Percentiles rank a stretch among this genome's conserved stretches.
These are phyloP conservation scores for Nymphalis c-album DNA, from an alignment of 2,888 invertebrate species.

Conservation along the genomic window DNA sequence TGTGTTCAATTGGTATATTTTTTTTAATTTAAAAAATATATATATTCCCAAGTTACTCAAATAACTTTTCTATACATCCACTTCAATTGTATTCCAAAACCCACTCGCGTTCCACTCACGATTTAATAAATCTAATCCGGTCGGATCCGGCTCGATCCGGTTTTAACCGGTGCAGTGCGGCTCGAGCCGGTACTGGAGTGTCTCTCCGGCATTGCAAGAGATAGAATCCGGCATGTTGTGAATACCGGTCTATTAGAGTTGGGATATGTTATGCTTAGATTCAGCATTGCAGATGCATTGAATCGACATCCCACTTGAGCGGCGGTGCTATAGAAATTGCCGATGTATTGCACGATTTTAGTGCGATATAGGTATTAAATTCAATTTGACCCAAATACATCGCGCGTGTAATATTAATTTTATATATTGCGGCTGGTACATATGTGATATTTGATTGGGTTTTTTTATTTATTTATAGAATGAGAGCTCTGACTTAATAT, in stretches of 20 bases:
- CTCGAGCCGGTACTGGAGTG: conserved; percentile 37
- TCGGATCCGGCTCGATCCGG: conserved; percentile 46
- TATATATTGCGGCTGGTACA: background rate
- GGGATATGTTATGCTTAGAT: conserved; percentile 45
- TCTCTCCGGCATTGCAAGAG: conserved; percentile 43
- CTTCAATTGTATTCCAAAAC: conserved; percentile 31
- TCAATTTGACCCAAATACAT: conserved; percentile 7
- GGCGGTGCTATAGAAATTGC: conserved; percentile 38
- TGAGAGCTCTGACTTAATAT: no score
- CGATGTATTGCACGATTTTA: conserved; percentile 30
- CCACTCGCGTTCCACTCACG: conserved; percentile 26
- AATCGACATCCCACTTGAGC: conserved; percentile 31
- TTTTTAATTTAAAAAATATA: background rate
- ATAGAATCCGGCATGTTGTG: conserved; percentile 49
- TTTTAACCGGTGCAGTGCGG: conserved; percentile 34
- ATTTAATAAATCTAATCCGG: conserved; percentile 48
- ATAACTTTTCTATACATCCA: conserved; percentile 7
- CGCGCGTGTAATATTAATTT: background rate
- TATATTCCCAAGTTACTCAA: background rate
- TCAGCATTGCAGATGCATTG: conserved; percentile 33
- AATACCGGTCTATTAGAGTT: conserved; percentile 50
- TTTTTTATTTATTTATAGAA: background rate
- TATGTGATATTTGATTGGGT: background rate
- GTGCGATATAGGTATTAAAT: conserved; percentile 9
- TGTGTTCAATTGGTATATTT: background rate